Evolutionary conservation across 2,113 vertebrate species (phyloP).

Genomic region (Aegithalos caudatus): DNA sequence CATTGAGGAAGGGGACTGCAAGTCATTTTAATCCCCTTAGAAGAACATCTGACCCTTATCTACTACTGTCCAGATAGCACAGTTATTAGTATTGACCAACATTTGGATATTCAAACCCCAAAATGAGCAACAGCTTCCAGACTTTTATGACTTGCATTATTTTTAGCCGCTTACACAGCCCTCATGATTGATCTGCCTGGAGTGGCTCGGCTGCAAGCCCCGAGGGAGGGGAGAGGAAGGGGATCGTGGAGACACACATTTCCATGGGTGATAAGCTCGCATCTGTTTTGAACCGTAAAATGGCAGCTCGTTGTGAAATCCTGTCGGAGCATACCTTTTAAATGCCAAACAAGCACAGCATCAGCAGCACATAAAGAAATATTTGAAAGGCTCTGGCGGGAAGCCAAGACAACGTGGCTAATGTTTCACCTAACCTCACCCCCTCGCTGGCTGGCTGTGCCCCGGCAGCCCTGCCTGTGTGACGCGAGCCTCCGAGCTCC

Average conservation of each 20-base stretch:
- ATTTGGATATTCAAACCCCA: conserved; percentile 12
- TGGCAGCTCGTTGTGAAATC: conserved; percentile 72
- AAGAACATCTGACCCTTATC: neutral
- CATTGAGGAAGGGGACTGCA: neutral
- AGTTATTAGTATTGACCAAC: conserved; percentile 1
- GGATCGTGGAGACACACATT: conserved; percentile 47
- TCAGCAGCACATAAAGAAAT: conserved; percentile 74
- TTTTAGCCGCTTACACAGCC: conserved; percentile 70
- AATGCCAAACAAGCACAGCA: conserved; percentile 65
- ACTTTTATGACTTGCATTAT: conserved; percentile 49
- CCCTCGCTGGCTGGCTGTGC: neutral
- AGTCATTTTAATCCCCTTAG: neutral
- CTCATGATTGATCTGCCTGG: conserved; percentile 59
- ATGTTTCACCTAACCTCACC: conserved; percentile 76
- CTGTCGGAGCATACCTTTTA: conserved; percentile 41
- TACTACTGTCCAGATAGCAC: neutral
- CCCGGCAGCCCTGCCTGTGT: neutral
- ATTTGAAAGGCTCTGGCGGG: conserved; percentile 71
- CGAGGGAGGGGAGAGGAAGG: conserved; percentile 17
- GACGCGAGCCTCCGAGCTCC: neutral
- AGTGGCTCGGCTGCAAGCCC: conserved; percentile 9
- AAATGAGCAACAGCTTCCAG: conserved; percentile 58
- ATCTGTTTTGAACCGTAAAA: conserved; percentile 67
- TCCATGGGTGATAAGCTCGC: conserved; percentile 58
- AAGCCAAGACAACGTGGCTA: conserved; percentile 68